Conservation (phyloP, 1,140 invertebrate species). For the Orchesella cincta region DNA sequence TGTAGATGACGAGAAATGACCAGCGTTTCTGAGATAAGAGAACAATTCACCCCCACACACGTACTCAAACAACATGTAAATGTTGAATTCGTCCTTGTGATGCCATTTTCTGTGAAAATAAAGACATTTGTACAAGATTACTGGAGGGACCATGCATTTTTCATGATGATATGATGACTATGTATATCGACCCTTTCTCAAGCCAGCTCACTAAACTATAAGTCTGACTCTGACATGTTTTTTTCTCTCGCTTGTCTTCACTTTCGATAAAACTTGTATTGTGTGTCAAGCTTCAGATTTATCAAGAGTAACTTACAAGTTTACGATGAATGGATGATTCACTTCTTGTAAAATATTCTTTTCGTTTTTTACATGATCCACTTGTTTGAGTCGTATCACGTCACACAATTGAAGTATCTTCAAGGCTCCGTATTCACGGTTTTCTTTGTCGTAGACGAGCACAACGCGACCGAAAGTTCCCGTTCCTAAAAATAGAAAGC, state of each 20-base stretch:
- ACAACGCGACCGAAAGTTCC: slow-evolving; percentile 91
- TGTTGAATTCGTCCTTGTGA: slow-evolving; percentile 79
- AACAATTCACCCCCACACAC: slow-evolving; percentile 93
- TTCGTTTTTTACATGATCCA: slow-evolving; percentile 93
- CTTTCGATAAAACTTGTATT: background rate
- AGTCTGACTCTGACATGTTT: background rate
- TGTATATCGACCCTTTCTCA: no score
- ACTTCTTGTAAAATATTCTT: slow-evolving; percentile 84
- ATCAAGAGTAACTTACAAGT: slow-evolving; percentile 75
- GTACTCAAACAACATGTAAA: slow-evolving; percentile 96
- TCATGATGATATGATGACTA: no score
- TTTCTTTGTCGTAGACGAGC: slow-evolving; percentile 75
- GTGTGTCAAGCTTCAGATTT: background rate
- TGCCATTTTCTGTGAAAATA: slow-evolving; percentile 78
- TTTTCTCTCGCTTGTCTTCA: background rate
- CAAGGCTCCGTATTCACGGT: slow-evolving; percentile 73
- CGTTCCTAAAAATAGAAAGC: slow-evolving; percentile 70
- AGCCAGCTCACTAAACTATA: background rate
- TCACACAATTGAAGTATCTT: slow-evolving; percentile 89
- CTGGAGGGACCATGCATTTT: no score
- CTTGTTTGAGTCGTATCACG: slow-evolving; percentile 87
- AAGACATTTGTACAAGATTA: slow-evolving; percentile 15
- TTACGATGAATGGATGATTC: slow-evolving; percentile 89
- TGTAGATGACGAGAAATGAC: slow-evolving; percentile 80
- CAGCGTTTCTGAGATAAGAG: slow-evolving; percentile 87